These are phyloP conservation scores for Papilio demoleus DNA, from an alignment of 2,888 invertebrate species.

Conservation along the genomic window DNA sequence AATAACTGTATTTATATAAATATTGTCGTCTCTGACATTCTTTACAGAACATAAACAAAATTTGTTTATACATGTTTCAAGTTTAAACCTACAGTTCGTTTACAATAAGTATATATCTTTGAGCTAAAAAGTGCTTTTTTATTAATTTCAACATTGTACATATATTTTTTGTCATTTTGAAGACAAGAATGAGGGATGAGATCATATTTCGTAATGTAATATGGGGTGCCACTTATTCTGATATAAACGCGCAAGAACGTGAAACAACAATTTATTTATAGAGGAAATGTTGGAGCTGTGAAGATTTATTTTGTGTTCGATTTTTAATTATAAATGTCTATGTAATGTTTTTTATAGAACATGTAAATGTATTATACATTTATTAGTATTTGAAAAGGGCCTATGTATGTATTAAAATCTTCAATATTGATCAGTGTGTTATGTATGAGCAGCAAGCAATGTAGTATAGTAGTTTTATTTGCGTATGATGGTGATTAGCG, in stretches of 20 bases:
- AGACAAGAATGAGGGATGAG: no score
- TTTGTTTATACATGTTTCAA: no score
- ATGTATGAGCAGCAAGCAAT: conserved; percentile 58
- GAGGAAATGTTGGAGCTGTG: neutral
- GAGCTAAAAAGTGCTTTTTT: neutral
- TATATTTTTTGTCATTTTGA: no score
- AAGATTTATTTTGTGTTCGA: neutral
- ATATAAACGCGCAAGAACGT: no score
- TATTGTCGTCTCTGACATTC: no score
- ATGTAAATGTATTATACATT: neutral
- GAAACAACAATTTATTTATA: neutral
- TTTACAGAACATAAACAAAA: no score
- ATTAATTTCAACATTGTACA: neutral
- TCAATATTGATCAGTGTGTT: conserved; percentile 54
- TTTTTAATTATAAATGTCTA: neutral
- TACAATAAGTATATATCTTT: neutral
- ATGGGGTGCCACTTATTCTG: no score
- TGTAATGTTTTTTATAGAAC: neutral
- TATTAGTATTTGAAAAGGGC: neutral
- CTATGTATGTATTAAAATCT: conserved; percentile 35
- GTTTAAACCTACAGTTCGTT: no score
- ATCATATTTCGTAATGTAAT: no score
- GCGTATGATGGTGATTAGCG: conserved; percentile 68
- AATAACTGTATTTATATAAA: neutral
- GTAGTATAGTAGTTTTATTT: conserved; percentile 70